phyloP scores from a whole-genome alignment of 2,888 invertebrate genomes.

The Melieria omissa region DNA sequence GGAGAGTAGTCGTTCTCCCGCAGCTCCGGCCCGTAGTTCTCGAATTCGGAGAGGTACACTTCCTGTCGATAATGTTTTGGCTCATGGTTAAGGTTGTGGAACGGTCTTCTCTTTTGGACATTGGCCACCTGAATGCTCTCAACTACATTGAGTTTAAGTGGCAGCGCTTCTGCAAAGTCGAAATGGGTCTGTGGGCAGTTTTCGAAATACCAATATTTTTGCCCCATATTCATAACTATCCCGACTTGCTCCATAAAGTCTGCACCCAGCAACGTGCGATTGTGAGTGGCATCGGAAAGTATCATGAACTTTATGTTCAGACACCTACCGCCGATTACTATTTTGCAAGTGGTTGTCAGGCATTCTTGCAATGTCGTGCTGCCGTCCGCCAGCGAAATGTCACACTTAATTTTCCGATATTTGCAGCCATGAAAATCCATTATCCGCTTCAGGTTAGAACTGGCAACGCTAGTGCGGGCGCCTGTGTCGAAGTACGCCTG shows the following conservation, averaged over 20 bases:
- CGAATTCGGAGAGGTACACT: no score
- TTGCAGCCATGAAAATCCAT: constrained; percentile 35
- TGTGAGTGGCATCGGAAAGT: constrained; percentile 30
- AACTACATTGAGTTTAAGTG: constrained; percentile 23
- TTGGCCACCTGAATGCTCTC: constrained; percentile 3
- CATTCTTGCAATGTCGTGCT: constrained; percentile 25
- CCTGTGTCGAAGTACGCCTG: constrained; percentile 42
- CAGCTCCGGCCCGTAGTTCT: no score
- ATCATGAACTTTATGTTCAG: constrained; percentile 34
- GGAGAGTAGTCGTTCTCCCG: constrained; percentile 2
- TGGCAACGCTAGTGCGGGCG: constrained; percentile 43
- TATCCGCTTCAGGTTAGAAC: constrained; percentile 36
- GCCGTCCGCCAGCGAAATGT: constrained; percentile 32
- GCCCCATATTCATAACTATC: constrained; percentile 43
- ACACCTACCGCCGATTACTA: constrained; percentile 35
- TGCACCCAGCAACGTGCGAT: constrained; percentile 38
- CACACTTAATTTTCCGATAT: constrained; percentile 16
- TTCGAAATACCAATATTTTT: constrained; percentile 40
- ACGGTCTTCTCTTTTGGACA: no score
- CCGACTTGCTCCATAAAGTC: constrained; percentile 38
- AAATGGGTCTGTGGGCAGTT: constrained; percentile 23
- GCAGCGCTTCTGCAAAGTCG: constrained; percentile 32
- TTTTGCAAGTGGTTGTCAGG: constrained; percentile 34
- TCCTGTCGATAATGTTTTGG: no score
- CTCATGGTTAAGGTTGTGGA: no score